Evolutionary conservation across 2,888 invertebrate species (phyloP).

Genomic region (Cancer borealis): DNA sequence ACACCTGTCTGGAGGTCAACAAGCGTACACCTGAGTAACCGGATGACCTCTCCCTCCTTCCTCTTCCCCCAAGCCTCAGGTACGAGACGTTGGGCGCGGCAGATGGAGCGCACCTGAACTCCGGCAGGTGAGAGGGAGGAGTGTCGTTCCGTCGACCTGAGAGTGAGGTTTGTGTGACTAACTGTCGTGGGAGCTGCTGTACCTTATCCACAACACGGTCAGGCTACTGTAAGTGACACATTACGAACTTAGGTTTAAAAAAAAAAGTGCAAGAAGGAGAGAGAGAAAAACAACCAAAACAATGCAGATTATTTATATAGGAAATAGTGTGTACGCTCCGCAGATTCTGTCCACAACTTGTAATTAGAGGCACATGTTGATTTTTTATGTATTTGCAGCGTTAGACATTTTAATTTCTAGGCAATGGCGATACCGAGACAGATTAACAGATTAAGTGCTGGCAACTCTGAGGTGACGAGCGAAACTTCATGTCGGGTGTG

Average conservation of each 20-base stretch:
- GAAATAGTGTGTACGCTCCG: not conserved
- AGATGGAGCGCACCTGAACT: not conserved
- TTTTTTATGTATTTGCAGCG: not conserved
- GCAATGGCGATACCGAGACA: not conserved
- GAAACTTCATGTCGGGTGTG: not conserved
- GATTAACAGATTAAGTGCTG: not conserved
- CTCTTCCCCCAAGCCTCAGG: not conserved
- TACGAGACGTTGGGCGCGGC: conserved; percentile 32
- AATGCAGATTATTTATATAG: not conserved
- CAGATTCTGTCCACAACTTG: not conserved
- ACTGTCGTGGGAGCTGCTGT: conserved; percentile 22
- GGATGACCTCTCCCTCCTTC: not conserved
- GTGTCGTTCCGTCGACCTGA: not conserved
- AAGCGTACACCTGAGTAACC: conserved; percentile 33
- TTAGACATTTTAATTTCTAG: not conserved
- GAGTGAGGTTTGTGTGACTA: not conserved
- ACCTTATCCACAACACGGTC: not conserved
- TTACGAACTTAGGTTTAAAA: not conserved
- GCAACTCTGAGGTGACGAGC: not conserved
- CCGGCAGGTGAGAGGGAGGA: not conserved
- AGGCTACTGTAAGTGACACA: not conserved
- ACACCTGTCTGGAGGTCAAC: conserved; percentile 7
- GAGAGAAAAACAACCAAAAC: not conserved
- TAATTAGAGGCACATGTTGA: not conserved
- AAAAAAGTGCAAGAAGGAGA: not conserved